phyloP scores from a whole-genome alignment of 2,888 invertebrate species.

The Charanyca ferruginea region DNA sequence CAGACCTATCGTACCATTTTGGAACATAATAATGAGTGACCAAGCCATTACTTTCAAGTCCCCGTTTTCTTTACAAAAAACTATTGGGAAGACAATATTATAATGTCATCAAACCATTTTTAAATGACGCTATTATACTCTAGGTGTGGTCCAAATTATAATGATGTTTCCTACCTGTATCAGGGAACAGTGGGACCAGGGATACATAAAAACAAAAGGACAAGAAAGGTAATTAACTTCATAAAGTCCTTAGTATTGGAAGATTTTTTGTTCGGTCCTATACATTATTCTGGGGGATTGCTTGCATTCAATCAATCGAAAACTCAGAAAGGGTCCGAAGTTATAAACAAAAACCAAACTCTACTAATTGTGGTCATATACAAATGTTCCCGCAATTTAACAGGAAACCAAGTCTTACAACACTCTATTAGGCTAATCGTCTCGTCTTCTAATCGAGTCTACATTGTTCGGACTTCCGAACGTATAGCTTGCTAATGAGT shows the following conservation, averaged over 20 bases:
- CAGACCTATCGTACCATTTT: neutral
- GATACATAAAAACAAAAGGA: constrained; percentile 38
- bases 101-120: constrained; percentile 29
- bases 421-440: constrained; percentile 62
- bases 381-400: constrained; percentile 59
- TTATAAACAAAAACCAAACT: constrained; percentile 17
- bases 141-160: constrained; percentile 41
- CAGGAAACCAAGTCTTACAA: constrained; percentile 53
- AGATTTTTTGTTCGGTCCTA: neutral
- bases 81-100: constrained; percentile 22
- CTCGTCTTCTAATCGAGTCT: constrained; percentile 61
- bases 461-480: constrained; percentile 53
- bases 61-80: neutral
- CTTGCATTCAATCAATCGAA: constrained; percentile 2
- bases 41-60: neutral
- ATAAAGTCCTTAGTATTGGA: constrained; percentile 8
- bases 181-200: constrained; percentile 46
- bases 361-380: constrained; percentile 54
- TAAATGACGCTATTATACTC: constrained; percentile 27
- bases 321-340: neutral
- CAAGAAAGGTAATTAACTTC: constrained; percentile 15
- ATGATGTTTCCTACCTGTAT: constrained; percentile 33
- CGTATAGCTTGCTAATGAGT: constrained; percentile 66
- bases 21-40: neutral
- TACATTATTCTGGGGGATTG: no score